Percentiles rank a stretch among this genome's conserved stretches.
Conservation (phyloP, 2,113 vertebrate species). For the Axis porcinus region DNA sequence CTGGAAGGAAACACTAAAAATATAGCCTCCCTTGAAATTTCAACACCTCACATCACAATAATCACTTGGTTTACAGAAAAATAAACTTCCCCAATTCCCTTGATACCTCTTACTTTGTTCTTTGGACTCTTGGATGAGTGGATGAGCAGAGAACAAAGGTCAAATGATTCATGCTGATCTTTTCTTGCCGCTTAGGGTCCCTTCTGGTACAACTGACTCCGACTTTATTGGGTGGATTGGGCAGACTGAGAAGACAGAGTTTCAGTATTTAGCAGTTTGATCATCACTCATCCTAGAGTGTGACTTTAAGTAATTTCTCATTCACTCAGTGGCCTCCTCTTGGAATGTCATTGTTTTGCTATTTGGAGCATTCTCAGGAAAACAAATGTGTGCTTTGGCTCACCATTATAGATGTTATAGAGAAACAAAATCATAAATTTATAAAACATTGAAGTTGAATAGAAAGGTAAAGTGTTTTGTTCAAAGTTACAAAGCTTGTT, state of each 20-base stretch:
- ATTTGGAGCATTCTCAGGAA: neutral
- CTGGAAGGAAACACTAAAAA: neutral
- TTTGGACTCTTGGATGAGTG: neutral
- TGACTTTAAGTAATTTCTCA: neutral
- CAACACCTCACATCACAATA: neutral
- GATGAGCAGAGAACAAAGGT: neutral
- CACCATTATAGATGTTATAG: neutral
- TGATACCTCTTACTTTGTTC: neutral
- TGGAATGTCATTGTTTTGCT: neutral
- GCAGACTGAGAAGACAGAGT: neutral
- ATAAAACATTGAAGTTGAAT: neutral
- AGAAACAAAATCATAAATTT: neutral
- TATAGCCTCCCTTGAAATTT: neutral
- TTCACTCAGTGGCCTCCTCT: neutral
- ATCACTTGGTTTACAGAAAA: constrained; percentile 28
- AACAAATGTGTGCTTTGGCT: neutral
- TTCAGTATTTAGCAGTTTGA: neutral
- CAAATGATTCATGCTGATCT: neutral
- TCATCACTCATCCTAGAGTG: no score
- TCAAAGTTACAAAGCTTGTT: neutral
- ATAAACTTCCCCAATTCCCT: neutral
- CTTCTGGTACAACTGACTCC: neutral
- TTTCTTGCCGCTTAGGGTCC: neutral
- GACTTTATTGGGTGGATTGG: neutral
- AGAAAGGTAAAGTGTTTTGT: neutral